Evolutionary conservation across 2,113 vertebrate genomes (phyloP).

Genomic region (Emydura subglobosa): DNA sequence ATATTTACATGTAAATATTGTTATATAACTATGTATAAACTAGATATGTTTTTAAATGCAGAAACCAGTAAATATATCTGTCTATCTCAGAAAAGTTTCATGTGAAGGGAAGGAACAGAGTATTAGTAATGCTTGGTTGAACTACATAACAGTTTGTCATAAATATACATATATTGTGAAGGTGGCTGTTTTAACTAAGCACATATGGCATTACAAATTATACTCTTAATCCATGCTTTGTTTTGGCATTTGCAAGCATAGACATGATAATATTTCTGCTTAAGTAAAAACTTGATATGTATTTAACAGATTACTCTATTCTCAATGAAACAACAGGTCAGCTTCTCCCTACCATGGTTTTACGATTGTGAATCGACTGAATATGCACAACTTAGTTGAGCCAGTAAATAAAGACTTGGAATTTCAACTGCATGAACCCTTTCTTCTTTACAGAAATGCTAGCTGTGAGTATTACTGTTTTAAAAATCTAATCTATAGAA

Average conservation of each 20-base stretch:
- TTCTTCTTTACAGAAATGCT: slow-evolving; percentile 96
- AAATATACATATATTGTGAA: background rate
- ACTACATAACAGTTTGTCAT: background rate
- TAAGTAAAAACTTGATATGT: background rate
- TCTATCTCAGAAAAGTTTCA: background rate
- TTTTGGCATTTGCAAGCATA: slow-evolving; percentile 7
- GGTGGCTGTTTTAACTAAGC: background rate
- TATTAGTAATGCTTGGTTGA: background rate
- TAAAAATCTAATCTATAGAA: background rate
- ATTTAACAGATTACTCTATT: background rate
- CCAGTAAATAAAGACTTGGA: slow-evolving; percentile 98
- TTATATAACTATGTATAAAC: background rate
- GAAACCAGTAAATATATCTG: background rate
- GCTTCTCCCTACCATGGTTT: slow-evolving; percentile 97
- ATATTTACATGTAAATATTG: background rate
- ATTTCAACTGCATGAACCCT: slow-evolving; percentile 97
- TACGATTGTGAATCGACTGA: slow-evolving; percentile 97
- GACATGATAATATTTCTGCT: background rate
- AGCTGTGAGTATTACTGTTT: slow-evolving; percentile 82
- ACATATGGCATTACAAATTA: background rate
- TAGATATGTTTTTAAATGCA: background rate
- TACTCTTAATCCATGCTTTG: background rate
- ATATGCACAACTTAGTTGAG: slow-evolving; percentile 95
- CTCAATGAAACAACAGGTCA: slow-evolving; percentile 83
- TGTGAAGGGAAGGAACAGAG: background rate